phyloP scores from a whole-genome alignment of 2,888 invertebrate genomes.

The Leptothorax acervorum region DNA sequence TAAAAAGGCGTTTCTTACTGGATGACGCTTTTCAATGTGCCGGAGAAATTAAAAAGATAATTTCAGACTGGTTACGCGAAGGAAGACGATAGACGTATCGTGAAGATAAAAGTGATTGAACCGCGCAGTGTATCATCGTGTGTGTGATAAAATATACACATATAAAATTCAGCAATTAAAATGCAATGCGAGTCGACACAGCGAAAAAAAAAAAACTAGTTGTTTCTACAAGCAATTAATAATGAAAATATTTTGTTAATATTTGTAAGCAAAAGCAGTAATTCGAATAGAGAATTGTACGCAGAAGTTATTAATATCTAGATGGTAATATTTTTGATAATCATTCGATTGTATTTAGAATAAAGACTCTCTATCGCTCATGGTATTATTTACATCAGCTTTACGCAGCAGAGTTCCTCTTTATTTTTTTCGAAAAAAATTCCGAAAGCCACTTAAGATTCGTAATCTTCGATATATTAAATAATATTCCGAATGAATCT shows the following conservation, averaged over 20 bases:
- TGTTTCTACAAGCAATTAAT: background rate
- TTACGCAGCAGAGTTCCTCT: background rate
- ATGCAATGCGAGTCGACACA: background rate
- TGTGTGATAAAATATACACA: background rate
- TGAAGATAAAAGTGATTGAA: constrained; percentile 4
- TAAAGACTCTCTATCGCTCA: background rate
- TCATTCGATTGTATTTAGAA: background rate
- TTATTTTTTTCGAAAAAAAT: background rate
- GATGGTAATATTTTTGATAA: background rate
- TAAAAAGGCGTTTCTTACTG: constrained; percentile 24
- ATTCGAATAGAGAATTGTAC: background rate
- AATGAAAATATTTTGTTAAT: background rate
- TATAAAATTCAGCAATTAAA: background rate
- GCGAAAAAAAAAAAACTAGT: background rate
- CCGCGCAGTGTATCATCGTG: background rate
- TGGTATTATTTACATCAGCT: background rate
- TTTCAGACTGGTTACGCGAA: constrained; percentile 25
- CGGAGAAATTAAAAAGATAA: constrained; percentile 34
- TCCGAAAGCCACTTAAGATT: constrained; percentile 7
- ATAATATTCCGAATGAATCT: constrained; percentile 7
- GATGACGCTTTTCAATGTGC: constrained; percentile 17
- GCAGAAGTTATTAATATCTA: background rate
- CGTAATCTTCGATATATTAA: background rate
- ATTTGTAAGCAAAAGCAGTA: background rate
- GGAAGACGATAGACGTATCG: constrained; percentile 26